Percentiles rank a stretch among this genome's conserved stretches.
phyloP scores from a whole-genome alignment of 1,140 invertebrate genomes.

The Ephestia elutella region DNA sequence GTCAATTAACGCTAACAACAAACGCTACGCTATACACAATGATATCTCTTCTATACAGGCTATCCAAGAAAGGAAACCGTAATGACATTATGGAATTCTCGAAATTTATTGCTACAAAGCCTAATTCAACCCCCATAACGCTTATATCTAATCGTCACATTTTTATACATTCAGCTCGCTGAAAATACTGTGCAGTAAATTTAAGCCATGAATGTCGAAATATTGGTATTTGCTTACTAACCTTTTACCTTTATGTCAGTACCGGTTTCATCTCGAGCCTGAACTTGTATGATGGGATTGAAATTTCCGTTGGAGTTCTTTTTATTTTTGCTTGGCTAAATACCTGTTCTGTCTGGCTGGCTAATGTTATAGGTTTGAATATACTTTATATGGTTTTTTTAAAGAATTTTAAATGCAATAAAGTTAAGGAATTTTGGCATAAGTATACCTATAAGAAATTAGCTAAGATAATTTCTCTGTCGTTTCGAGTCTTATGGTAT shows the following conservation, averaged over 20 bases:
- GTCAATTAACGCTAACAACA: constrained; percentile 30
- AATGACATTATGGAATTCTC: constrained; percentile 15
- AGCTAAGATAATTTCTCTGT: background rate
- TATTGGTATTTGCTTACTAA: constrained; percentile 38
- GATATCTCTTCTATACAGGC: constrained; percentile 19
- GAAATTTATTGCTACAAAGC: background rate
- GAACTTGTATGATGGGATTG: constrained; percentile 23
- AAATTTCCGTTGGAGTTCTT: constrained; percentile 41
- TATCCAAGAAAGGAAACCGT: constrained; percentile 17
- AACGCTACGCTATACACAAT: constrained; percentile 6
- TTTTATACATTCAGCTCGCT: too few species aligned
- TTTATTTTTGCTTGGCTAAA: constrained; percentile 29
- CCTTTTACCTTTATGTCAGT: constrained; percentile 40
- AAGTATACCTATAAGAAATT: too few species aligned
- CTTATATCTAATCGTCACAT: too few species aligned
- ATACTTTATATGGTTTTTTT: too few species aligned
- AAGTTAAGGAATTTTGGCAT: too few species aligned
- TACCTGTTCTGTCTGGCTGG: constrained; percentile 30
- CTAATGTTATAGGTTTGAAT: constrained; percentile 15
- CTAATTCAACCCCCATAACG: too few species aligned
- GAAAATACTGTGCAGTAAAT: background rate
- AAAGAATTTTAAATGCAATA: too few species aligned
- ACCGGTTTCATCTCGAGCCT: constrained; percentile 34
- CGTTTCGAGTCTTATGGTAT: background rate
- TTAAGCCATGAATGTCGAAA: constrained; percentile 20